Evolutionary conservation across 2,113 vertebrate species (phyloP), one percentile per base, ranked within the genome.

Genomic region (Halcyon senegalensis): DNA sequence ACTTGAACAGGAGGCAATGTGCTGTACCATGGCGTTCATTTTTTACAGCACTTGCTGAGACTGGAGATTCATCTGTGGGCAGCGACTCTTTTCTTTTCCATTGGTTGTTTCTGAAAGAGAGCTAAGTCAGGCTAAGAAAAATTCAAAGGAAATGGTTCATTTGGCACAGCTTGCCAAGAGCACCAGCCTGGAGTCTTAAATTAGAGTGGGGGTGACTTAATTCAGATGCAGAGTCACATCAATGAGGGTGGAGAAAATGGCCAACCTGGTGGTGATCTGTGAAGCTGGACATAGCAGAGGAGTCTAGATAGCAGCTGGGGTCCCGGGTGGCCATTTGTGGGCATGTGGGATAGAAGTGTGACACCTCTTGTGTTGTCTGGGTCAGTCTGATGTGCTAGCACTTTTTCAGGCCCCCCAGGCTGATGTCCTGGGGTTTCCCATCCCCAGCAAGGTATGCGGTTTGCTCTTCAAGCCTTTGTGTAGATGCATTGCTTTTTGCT

Each of bases 21-120:
- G 41, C 72, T 59, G 28, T 33, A 25, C 11, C 5, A 1, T 9
- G 11, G 18, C 33, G 6, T 4, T 60, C 0, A 0, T 30, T 37
- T 41, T 35, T 59, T 66, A 30, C 7, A 27, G 44, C 14, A 2
- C 58, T 80, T 55, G 58, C 23, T 70, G 39, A 17, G 37, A 5
- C 60, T 37, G 37, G 23, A 28, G 46, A 41, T 78, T 74, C 21
- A 5, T 35, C 46, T 74, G n/a, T 6, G 31, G 16, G 8, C 60
- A 43, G 48, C 2, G 43, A 16, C 33, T 39, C 44, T 43, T 67
- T 62, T 39, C 25, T 44, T 66, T 74, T 80, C n/a, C 4, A 7
- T 46, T 53, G 46, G 46, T 46, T 9, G 1, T 55, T 88, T 87
- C 41, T 9, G 8, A 58, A 53, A 59, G 50, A 41, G 5, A 66